phyloP scores from a whole-genome alignment of 2,888 invertebrate genomes.

The Lochmaea crataegi region DNA sequence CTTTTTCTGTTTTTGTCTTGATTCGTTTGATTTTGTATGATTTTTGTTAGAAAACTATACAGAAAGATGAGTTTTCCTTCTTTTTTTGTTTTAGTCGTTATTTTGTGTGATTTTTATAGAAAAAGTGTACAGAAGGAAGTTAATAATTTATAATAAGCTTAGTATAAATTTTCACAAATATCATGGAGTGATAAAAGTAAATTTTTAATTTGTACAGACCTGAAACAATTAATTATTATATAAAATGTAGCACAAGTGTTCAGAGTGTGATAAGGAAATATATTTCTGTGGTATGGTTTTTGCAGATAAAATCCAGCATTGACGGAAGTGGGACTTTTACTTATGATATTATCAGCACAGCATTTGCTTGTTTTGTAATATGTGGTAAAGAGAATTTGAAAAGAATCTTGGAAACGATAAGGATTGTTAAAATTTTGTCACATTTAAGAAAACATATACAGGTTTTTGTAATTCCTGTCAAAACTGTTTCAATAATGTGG shows the following conservation, averaged over 20 bases:
- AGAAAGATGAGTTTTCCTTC: too few species aligned
- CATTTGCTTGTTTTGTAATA: slow-evolving; percentile 13
- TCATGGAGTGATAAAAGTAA: neutral
- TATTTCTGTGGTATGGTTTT: slow-evolving; percentile 34
- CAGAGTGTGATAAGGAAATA: slow-evolving; percentile 18
- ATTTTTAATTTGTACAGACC: slow-evolving; percentile 14
- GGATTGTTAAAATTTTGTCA: neutral
- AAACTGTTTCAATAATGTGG: too few species aligned
- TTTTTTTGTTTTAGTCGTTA: too few species aligned
- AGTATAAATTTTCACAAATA: neutral
- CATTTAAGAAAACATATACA: too few species aligned
- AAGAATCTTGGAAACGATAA: slow-evolving; percentile 4
- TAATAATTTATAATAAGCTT: too few species aligned
- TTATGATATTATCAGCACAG: slow-evolving; percentile 26
- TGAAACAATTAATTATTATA: slow-evolving; percentile 14
- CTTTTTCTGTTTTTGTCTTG: too few species aligned
- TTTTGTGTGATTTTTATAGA: too few species aligned
- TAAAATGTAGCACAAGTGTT: slow-evolving; percentile 29
- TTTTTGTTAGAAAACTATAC: too few species aligned
- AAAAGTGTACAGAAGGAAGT: too few species aligned
- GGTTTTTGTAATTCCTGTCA: too few species aligned
- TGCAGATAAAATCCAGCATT: slow-evolving; percentile 31
- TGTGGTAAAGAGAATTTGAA: slow-evolving; percentile 11
- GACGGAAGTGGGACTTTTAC: slow-evolving; percentile 36
- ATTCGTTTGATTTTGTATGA: too few species aligned